Conservation (phyloP, 2,113 vertebrate species). For the Mixornis gularis region DNA sequence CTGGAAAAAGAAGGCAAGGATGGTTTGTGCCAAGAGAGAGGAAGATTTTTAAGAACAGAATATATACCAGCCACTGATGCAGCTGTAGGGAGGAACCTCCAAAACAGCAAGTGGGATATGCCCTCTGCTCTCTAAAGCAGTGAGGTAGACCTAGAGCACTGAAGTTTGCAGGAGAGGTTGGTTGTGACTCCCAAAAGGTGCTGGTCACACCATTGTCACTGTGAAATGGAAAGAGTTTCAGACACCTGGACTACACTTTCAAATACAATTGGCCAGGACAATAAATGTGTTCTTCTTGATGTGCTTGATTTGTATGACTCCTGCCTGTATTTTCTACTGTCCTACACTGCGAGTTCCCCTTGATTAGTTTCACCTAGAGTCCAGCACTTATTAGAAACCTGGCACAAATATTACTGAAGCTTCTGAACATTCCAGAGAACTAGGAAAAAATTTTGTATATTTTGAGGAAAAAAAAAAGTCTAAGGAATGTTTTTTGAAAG, state of each 20-base stretch:
- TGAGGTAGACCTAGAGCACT: too few species aligned
- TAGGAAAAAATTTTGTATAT: background rate
- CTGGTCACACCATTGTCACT: background rate
- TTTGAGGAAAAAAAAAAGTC: background rate
- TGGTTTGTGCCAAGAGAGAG: background rate
- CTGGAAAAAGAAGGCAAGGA: background rate
- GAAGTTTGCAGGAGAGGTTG: rapidly evolving
- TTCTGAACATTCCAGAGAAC: background rate
- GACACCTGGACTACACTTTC: background rate
- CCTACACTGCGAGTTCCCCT: background rate
- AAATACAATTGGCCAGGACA: background rate
- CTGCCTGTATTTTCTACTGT: background rate
- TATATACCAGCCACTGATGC: background rate
- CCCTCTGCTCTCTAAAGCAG: background rate
- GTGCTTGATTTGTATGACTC: background rate
- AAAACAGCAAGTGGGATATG: rapidly evolving
- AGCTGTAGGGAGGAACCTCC: background rate
- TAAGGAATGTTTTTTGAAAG: background rate
- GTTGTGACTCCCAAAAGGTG: background rate
- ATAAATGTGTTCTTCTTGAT: background rate
- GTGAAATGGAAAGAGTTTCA: background rate
- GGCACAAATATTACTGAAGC: background rate
- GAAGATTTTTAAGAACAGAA: background rate
- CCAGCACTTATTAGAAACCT: background rate
- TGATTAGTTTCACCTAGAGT: background rate